phyloP scores from a whole-genome alignment of 2,113 vertebrate species.

The Microcebus lehilahytsara region DNA sequence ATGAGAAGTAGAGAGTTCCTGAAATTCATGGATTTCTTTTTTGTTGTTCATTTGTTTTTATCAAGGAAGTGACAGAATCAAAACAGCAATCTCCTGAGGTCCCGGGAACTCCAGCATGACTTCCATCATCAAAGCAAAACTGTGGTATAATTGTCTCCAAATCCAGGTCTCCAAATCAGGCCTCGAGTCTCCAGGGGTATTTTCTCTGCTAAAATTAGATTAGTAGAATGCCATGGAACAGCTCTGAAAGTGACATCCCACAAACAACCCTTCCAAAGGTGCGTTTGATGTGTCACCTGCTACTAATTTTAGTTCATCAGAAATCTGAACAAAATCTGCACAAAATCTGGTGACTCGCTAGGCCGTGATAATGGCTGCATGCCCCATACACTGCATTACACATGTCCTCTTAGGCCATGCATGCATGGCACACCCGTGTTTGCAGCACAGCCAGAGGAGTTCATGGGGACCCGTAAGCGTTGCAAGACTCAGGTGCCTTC shows the following conservation, averaged over 20 bases:
- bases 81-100: neutral
- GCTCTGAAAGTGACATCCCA: neutral
- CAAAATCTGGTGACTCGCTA: neutral
- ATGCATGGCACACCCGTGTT: rapidly evolving
- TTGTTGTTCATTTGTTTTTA: neutral
- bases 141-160: neutral
- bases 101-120: neutral
- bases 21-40: neutral
- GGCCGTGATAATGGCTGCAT: neutral
- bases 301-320: neutral
- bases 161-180: constrained; percentile 30
- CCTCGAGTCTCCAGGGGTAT: neutral
- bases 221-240: neutral
- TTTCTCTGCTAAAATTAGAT: constrained; percentile 39
- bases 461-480: neutral
- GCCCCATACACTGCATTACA: neutral
- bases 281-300: neutral
- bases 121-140: neutral
- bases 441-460: neutral
- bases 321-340: too few species aligned
- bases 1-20: neutral
- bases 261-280: neutral
- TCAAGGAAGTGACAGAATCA: neutral
- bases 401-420: neutral
- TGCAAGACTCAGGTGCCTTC: neutral